Base-by-base conservation (phyloP, 2,888 invertebrate genomes). In the Diarsia dahlii region DNA sequence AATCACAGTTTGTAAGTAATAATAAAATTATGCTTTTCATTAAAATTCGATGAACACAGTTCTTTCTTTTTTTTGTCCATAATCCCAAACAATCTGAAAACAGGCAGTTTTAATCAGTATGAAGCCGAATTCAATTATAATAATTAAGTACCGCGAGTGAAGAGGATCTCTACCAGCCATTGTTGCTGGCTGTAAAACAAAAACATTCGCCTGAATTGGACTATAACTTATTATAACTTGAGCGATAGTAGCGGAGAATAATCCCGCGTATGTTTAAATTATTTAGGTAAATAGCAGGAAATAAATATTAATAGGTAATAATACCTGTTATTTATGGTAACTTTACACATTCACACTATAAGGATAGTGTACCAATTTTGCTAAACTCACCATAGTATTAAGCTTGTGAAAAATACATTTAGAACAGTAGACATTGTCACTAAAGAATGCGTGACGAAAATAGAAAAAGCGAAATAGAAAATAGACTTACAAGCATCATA, bases 401-500 rank as follows among this genome's bases (percentile, higher is more conserved):
- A 23, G n/a, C 34, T 48, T 28, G 8, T 13, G 0, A 48, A 45
- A 34, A 15, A 54, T 8, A 39, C 0, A 12, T n/a, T 71, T 18
- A 10, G 48, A 70, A n/a, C 18, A 46, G 1, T 60, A 6, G 2
- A 48, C 0, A 39, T n/a, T 81, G 15, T 76, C 39, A 13, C 23
- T n/a, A 54, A 48, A 54, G 5, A 63, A 54, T 82, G 5, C 28
- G 12, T 13, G 28, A 8, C 18, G 28, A n/a, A 64, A 76, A 69
- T 71, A 75, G 68, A 68, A 63, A 75, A 78, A 54, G n/a, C 34
- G 28, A 50, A 50, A 66, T 74, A 54, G 65, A 66, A 69, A 64
- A 39, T 54, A 64, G 23, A 90, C 93, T 92, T 76, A 93, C 93
- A 91, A 73, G 79, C 74, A 79, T 91, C 92, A 83, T 85, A 85